Percentiles rank a stretch among this genome's conserved stretches.
Conservation (phyloP, 2,797 vertebrate species). For the Bovichtus variegatus region DNA sequence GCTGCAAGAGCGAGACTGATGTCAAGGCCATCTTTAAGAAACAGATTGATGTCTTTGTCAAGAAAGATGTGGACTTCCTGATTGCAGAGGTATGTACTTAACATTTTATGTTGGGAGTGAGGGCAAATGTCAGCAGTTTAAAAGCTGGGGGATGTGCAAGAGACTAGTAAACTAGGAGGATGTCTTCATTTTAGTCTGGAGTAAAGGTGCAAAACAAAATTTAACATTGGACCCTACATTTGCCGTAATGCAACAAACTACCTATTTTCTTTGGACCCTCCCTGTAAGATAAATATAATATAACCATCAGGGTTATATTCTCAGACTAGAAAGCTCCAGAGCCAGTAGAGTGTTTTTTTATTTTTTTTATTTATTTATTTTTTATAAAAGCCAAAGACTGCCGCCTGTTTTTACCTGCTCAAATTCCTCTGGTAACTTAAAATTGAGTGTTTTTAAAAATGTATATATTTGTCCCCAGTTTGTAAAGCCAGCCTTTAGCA, state of each 20-base stretch:
- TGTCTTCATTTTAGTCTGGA: too few species aligned
- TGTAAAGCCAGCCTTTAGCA: not conserved
- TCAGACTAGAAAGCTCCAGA: not conserved
- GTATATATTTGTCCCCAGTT: too few species aligned
- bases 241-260: not conserved
- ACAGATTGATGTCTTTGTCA: constrained; percentile 91
- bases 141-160: not conserved
- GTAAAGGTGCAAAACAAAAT: not conserved
- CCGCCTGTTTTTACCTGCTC: rapidly evolving
- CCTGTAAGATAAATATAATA: too few species aligned
- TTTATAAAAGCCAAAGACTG: not conserved
- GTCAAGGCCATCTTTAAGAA: constrained; percentile 93
- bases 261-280: not conserved
- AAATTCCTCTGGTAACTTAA: not conserved
- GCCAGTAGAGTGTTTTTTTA: not conserved
- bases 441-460: too few species aligned
- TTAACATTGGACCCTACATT: too few species aligned
- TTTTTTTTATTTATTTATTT: not conserved
- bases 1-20: constrained; percentile 91
- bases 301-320: not conserved
- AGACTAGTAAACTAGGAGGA: not conserved
- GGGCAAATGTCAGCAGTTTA: not conserved
- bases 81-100: constrained; percentile 91
- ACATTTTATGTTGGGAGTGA: not conserved
- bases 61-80: constrained; percentile 95